Base-by-base conservation (phyloP, 2,888 invertebrate species). In the Itoplectis maculator region DNA sequence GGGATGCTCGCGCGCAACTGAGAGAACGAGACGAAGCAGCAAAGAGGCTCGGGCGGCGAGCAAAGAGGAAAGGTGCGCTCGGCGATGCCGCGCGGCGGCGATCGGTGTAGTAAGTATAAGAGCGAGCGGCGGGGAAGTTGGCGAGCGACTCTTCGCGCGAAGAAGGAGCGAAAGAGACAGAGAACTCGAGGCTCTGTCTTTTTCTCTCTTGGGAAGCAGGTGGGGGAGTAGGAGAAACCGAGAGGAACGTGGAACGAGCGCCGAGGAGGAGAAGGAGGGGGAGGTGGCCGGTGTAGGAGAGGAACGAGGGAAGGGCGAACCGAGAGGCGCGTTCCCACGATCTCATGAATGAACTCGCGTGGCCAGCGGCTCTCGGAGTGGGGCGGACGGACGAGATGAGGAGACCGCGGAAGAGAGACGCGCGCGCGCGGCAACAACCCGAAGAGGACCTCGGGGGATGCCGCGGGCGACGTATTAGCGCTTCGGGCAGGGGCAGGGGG, bases 261-360 rank as follows among this genome's bases (percentile, higher is more conserved):
- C 23, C 11, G 70, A 49, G 72, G 78, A 20, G 49, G 49, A 54
- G 37, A 47, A 40, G 69, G 47, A 56, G 23, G 47, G 73, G 73
- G 79, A 80, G 72, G 78, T 73, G 84, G 84, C 47, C 54, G 69
- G 23, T 8, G 42, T 11, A 42, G 42, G 65, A 79, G 88, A 75
- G 88, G 74, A 82, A 88, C 91, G 92, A 87, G 87, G 79, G 79
- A 82, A 82, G 87, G 87, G 87, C 88, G 87, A 87, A 86, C 86
- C 88, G 87, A 88, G 87, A 90, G 89, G 88, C 89, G 88, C 90
- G 91, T 92, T 92, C 93, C 92, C 92, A 93, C 92, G 93, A 93
- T 92, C 92, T 92, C 91, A 92, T 92, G 92, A 92, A 92, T 92
- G 93, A 92, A 92, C 92, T 92, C 92, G 93, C 92, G 92, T 92